These are phyloP conservation scores for Rhingia rostrata DNA, from an alignment of 2,888 invertebrate species.

Conservation along the genomic window DNA sequence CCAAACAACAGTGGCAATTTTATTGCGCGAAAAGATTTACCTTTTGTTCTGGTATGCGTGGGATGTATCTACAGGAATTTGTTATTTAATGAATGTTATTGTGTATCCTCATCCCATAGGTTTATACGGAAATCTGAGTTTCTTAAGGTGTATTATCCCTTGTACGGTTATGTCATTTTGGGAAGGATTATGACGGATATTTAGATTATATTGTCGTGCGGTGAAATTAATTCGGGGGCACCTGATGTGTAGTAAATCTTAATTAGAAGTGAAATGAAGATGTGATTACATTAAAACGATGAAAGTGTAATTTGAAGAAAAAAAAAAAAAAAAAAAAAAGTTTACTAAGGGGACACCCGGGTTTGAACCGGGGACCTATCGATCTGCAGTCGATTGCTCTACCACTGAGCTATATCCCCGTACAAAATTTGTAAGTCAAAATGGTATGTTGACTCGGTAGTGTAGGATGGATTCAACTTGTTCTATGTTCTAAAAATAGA, in stretches of 20 bases:
- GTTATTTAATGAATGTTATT: constrained; percentile 19
- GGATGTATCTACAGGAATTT: background rate
- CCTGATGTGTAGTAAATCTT: background rate
- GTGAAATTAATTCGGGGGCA: too few species aligned
- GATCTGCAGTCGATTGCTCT: constrained; percentile 82
- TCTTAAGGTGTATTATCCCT: background rate
- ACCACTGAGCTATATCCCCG: constrained; percentile 81
- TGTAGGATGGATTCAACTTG: too few species aligned
- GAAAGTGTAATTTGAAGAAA: constrained; percentile 9
- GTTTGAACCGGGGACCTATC: constrained; percentile 81
- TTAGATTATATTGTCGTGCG: background rate
- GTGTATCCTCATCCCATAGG: background rate
- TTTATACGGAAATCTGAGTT: background rate
- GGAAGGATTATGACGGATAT: background rate
- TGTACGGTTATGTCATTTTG: background rate
- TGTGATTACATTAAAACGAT: too few species aligned
- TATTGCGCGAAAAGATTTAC: constrained; percentile 11
- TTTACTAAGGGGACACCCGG: constrained; percentile 78
- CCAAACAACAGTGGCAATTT: constrained; percentile 13
- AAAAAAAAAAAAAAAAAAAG: constrained; percentile 54
- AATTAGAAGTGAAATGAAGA: background rate
- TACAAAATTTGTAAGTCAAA: background rate
- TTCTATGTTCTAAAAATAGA: too few species aligned
- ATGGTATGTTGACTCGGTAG: background rate
- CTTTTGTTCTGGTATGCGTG: constrained; percentile 2